A percentile compares a stretch with the other conserved stretches of the same genome.
Conservation (phyloP, 2,113 vertebrate genomes). For the Phaetusa simplex region DNA sequence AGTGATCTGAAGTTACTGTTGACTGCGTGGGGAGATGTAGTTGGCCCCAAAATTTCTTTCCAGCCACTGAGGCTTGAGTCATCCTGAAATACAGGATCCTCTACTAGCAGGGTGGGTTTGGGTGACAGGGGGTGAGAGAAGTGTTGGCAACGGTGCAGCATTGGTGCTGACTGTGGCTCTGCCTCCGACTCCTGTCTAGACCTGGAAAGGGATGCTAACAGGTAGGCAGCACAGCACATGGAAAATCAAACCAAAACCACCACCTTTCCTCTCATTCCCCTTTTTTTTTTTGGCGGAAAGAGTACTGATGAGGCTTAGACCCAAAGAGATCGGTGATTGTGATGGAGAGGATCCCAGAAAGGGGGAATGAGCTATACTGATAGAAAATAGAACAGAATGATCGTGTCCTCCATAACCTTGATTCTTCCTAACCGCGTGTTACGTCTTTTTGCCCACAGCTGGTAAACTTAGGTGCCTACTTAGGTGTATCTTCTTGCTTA, state of each 20-base stretch:
- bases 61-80: background rate
- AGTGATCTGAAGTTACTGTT: background rate
- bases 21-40: background rate
- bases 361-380: background rate
- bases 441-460: background rate
- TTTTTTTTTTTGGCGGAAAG: background rate
- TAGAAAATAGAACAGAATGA: background rate
- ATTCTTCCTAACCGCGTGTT: background rate
- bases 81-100: background rate
- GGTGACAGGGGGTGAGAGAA: background rate
- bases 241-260: background rate
- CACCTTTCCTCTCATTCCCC: background rate
- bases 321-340: background rate
- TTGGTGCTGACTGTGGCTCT: background rate
- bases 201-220: background rate
- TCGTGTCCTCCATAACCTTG: rapidly evolving
- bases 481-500: background rate
- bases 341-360: background rate
- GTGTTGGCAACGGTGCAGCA: background rate
- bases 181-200: background rate
- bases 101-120: background rate
- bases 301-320: background rate
- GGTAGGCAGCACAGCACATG: background rate
- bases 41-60: background rate
- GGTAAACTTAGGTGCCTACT: background rate